Evolutionary conservation across 1,140 invertebrate species (phyloP).

Genomic region (Macrosteles quadrilineatus): DNA sequence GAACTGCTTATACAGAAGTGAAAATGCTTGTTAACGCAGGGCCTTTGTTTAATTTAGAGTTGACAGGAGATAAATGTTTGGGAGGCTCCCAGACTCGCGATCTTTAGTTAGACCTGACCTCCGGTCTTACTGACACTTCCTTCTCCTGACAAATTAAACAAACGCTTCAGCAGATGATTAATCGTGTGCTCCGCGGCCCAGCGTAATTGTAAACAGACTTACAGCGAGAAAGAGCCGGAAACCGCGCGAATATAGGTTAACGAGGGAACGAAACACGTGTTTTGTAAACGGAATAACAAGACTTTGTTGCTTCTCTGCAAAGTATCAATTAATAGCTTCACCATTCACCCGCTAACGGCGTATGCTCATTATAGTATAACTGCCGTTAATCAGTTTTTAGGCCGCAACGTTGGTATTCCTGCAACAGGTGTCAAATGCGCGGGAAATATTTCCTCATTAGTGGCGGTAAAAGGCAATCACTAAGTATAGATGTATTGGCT

Average conservation of each 20-base stretch:
- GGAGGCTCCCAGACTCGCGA: no score
- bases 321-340: background rate
- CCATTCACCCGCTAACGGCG: constrained; percentile 7
- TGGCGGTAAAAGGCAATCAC: no score
- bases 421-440: background rate
- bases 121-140: background rate
- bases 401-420: background rate
- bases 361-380: constrained; percentile 8
- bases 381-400: constrained; percentile 23
- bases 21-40: no score
- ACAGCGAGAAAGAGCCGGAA: constrained; percentile 3
- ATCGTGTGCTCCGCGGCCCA: background rate
- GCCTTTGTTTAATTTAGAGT: no score
- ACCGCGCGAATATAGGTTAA: constrained; percentile 8
- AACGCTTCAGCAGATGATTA: background rate
- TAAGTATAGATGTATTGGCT: no score
- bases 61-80: no score
- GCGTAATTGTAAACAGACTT: background rate
- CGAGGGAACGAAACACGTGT: constrained; percentile 13
- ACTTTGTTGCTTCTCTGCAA: background rate
- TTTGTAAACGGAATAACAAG: no score
- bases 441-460: no score
- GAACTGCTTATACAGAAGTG: no score
- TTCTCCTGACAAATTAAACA: background rate
- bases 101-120: no score